These are phyloP conservation scores for Phaenicophaeus curvirostris DNA, from an alignment of 2,797 vertebrate species.

Conservation along the genomic window DNA sequence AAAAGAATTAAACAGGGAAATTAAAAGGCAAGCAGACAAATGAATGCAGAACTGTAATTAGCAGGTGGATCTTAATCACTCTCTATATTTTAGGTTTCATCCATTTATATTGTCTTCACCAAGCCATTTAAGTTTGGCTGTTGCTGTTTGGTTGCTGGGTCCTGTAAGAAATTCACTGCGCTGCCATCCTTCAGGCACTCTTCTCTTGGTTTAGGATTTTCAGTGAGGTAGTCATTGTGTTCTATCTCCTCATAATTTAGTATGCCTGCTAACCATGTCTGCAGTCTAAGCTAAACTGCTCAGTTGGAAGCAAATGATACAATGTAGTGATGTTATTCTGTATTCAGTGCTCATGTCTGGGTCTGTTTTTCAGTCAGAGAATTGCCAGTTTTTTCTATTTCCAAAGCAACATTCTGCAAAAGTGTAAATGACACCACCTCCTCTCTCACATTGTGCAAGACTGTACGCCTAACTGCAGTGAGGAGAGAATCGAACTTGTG, in stretches of 20 bases:
- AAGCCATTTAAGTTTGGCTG: not conserved
- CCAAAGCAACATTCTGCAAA: conserved; percentile 32
- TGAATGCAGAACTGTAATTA: not conserved
- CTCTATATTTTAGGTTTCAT: not conserved
- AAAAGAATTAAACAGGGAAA: not conserved
- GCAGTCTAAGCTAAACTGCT: conserved; percentile 39
- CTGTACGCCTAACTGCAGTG: conserved; percentile 17
- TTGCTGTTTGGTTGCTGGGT: not conserved
- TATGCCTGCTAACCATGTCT: conserved; percentile 39
- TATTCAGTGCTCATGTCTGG: conserved; percentile 1
- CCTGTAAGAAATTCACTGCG: not conserved
- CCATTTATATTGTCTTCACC: not conserved
- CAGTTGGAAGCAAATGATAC: conserved; percentile 63
- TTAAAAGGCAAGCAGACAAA: not conserved
- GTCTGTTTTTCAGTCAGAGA: conserved; percentile 11
- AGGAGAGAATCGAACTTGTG: conserved; percentile 28
- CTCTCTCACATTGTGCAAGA: conserved; percentile 40
- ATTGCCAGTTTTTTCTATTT: conserved; percentile 3
- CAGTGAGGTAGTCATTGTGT: not conserved
- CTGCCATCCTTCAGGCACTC: not conserved
- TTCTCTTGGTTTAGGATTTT: not conserved
- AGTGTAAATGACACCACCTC: conserved; percentile 63
- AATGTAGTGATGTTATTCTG: conserved; percentile 11
- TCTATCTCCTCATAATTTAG: conserved; percentile 36
- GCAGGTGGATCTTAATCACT: not conserved